Conservation (phyloP, 2,113 vertebrate species). For the Platycercus adscitus region DNA sequence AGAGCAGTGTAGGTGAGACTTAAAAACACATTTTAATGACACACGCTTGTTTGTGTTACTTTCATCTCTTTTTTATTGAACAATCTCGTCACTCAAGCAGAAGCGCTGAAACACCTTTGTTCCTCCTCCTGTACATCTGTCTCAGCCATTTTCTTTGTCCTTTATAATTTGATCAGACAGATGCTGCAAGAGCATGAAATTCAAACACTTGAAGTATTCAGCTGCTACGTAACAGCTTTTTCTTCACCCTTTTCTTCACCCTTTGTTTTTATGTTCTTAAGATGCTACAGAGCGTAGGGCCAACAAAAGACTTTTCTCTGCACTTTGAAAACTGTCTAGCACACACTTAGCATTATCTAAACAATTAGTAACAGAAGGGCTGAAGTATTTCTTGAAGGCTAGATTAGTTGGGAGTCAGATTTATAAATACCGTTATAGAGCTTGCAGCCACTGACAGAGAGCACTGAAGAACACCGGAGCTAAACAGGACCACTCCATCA, state of each 20-base stretch:
- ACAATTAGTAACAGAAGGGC: neutral
- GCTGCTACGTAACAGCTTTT: neutral
- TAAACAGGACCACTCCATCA: accelerated
- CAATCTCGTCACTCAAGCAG: neutral
- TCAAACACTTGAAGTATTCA: neutral
- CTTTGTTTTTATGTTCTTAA: neutral
- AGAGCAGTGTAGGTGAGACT: neutral
- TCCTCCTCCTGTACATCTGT: neutral
- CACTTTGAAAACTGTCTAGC: neutral
- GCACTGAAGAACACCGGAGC: neutral
- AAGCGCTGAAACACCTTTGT: accelerated
- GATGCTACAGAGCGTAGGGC: accelerated
- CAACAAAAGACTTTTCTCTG: neutral
- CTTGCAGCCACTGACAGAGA: neutral
- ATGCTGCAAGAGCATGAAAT: neutral
- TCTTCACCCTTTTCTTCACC: neutral
- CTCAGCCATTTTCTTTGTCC: neutral
- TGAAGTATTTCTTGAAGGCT: neutral
- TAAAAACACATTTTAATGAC: neutral
- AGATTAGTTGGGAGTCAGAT: neutral
- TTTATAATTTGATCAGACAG: neutral
- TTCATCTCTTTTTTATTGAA: neutral
- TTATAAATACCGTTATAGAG: neutral
- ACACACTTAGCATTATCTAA: neutral
- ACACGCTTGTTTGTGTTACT: neutral